phyloP scores from a whole-genome alignment of 2,888 invertebrate genomes.

The Ferrisia virgata region DNA sequence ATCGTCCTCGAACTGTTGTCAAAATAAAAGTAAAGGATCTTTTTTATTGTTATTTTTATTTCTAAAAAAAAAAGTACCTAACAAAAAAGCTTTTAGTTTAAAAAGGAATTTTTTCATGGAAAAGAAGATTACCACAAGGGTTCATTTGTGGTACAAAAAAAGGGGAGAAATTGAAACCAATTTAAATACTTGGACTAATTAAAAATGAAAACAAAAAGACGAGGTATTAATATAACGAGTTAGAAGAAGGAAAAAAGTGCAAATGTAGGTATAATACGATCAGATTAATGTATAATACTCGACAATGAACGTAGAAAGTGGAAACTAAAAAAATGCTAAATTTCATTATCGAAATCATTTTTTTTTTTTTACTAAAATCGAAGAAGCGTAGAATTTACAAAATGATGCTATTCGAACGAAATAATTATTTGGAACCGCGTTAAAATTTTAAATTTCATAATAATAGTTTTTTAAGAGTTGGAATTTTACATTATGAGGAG shows the following conservation, averaged over 20 bases:
- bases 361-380: background rate
- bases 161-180: background rate
- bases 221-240: background rate
- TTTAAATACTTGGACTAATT: background rate
- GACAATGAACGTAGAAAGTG: background rate
- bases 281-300: background rate
- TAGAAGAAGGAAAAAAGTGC: background rate
- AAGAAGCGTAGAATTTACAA: background rate
- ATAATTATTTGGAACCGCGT: too few species aligned
- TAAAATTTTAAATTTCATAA: too few species aligned
- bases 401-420: background rate
- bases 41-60: conserved; percentile 5
- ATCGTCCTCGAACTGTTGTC: background rate
- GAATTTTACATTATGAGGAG: too few species aligned
- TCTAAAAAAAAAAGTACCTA: background rate
- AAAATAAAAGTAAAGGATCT: background rate
- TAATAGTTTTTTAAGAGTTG: too few species aligned
- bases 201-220: background rate
- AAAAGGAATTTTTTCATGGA: background rate
- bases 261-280: background rate
- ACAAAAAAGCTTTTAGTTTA: background rate
- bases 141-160: background rate
- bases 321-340: background rate
- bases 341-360: background rate
- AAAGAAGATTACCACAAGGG: background rate